Percentiles rank a stretch among this genome's conserved stretches.
Evolutionary conservation across 2,797 vertebrate genomes (phyloP).

Genomic region (Gobio occitaniae): DNA sequence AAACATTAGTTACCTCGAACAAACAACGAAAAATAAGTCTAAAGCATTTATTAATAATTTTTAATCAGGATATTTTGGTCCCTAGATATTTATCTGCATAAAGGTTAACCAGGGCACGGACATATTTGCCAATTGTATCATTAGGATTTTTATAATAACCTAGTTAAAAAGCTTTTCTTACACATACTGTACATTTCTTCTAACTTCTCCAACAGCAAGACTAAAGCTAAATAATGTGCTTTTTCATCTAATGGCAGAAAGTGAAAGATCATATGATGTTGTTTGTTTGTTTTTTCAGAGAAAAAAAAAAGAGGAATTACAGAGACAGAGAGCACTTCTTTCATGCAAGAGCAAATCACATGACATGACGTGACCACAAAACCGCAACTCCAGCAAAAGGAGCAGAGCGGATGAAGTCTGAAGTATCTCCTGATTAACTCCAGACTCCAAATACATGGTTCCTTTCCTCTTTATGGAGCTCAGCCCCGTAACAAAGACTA

Average conservation of each 20-base stretch:
- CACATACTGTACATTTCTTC: neutral
- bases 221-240: neutral
- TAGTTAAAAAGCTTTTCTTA: neutral
- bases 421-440: constrained; percentile 71
- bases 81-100: neutral
- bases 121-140: neutral
- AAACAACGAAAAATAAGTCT: too few species aligned
- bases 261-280: constrained; percentile 31
- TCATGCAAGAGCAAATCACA: constrained; percentile 43
- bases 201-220: neutral
- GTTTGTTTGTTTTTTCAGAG: neutral
- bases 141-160: neutral
- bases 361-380: constrained; percentile 28
- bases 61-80: neutral
- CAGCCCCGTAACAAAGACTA: constrained; percentile 64
- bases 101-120: neutral
- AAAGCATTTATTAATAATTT: too few species aligned
- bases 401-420: constrained; percentile 46
- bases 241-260: constrained; percentile 21
- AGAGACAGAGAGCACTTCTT: constrained; percentile 36
- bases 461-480: constrained; percentile 63
- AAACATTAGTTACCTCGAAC: too few species aligned
- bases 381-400: constrained; percentile 24
- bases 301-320: constrained; percentile 14
- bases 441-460: constrained; percentile 53